phyloP scores from a whole-genome alignment of 2,888 invertebrate species.

The Zygogramma bicolorata region DNA sequence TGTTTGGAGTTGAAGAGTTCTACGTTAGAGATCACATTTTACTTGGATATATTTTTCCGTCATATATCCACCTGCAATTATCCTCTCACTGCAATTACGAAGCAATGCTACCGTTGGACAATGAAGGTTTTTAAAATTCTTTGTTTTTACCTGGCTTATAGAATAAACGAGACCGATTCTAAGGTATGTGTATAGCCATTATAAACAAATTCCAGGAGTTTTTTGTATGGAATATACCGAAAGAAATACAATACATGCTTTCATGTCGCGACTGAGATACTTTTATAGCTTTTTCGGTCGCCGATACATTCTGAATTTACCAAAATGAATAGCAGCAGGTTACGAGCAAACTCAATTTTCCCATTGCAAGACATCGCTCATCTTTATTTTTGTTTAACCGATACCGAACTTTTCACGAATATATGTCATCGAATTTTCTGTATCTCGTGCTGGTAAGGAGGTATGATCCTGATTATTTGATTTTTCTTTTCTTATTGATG shows the following conservation, averaged over 20 bases:
- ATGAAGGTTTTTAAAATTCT: slow-evolving; percentile 53
- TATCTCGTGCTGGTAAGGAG: too few relatives aligned
- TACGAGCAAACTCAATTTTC: too few relatives aligned
- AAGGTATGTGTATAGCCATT: slow-evolving; percentile 50
- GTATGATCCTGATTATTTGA: too few relatives aligned
- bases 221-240: slow-evolving; percentile 54
- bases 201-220: slow-evolving; percentile 58
- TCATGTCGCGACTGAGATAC: slow-evolving; percentile 50
- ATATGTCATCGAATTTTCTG: too few relatives aligned
- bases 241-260: slow-evolving; percentile 55
- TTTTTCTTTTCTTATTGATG: too few relatives aligned
- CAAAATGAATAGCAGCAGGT: neutral
- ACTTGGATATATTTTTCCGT: slow-evolving; percentile 28
- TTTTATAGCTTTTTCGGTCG: slow-evolving; percentile 36
- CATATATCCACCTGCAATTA: slow-evolving; percentile 41
- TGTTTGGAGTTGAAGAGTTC: too few relatives aligned
- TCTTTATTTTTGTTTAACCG: too few relatives aligned
- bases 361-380: too few relatives aligned
- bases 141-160: slow-evolving; percentile 52
- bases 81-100: slow-evolving; percentile 59
- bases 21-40: too few relatives aligned
- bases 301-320: neutral
- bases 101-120: slow-evolving; percentile 55
- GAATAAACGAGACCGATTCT: slow-evolving; percentile 45
- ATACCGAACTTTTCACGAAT: too few relatives aligned